phyloP scores from a whole-genome alignment of 2,113 vertebrate species.

The Pipra filicauda region DNA sequence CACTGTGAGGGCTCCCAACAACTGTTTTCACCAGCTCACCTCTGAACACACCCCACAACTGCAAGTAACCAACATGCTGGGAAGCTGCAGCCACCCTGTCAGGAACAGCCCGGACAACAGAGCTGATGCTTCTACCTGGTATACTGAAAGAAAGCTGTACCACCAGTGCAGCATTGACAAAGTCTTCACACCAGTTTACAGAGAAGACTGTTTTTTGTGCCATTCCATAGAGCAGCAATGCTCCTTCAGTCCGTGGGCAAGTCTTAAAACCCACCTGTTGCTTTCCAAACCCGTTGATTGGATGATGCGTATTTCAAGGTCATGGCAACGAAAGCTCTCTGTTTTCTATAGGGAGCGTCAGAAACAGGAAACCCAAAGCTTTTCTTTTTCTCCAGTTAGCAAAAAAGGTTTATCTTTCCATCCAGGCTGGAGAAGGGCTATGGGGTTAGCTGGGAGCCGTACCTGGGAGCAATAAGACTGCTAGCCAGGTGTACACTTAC shows the following conservation, averaged over 20 bases:
- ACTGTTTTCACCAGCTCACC: not conserved
- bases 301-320: not conserved
- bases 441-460: not conserved
- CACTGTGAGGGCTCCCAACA: not conserved
- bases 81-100: not conserved
- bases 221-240: not conserved
- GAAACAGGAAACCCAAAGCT: not conserved
- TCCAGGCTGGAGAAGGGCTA: not conserved
- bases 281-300: not conserved
- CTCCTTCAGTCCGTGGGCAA: not conserved
- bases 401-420: not conserved
- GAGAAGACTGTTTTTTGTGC: not conserved
- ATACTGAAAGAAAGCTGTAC: not conserved
- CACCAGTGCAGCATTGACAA: not conserved
- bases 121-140: not conserved
- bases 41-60: not conserved
- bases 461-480: not conserved
- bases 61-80: not conserved
- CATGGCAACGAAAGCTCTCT: not conserved
- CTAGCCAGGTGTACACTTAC: not conserved
- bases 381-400: not conserved
- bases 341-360: not conserved
- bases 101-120: not conserved
- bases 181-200: not conserved
- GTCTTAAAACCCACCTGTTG: not conserved